Base-by-base conservation (phyloP, 1,140 invertebrate genomes). In the Camponotus vicinus region DNA sequence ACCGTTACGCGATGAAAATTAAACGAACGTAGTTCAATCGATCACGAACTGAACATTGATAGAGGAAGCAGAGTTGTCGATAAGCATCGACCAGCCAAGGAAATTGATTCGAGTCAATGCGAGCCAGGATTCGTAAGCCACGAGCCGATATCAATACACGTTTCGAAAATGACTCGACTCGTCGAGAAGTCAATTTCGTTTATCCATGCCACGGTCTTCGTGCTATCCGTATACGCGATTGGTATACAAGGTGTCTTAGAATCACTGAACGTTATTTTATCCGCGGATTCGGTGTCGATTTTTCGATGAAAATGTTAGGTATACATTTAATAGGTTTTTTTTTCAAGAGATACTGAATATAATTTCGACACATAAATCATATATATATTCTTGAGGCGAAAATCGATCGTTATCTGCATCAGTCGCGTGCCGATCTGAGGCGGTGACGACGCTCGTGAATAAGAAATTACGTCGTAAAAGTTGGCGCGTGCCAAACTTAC, bases 381-480 rank as follows among this genome's bases (percentile, higher is more conserved):
- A 13, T 79, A 45, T 79, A 85, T 63, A 85, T 70, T 79, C 57
- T 49, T 40, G 9, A 15, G 49, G 21, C 63, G 1, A 64, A 77
- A 80, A 85, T 80, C 79, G 88, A 89, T 89, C 37, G 66, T 34
- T 87, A 71, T 89, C 63, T 40, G 70, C 45, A 57, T 66, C 57
- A 64, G 87, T 90, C 88, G 89, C 86, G 88, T 90, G 86, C 67
- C 88, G 55, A 70, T 70, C 59, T 83, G 66, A 90, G 89, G 89
- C 88, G 88, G 89, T 76, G 66, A 89, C 85, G 88, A 80, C 59
- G 78, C 40, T 67, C 86, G 59, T 59, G 86, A 90, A 90, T 90
- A 90, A 90, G 89, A 90, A 88, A 90, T 90, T 90, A 90, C 73
- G 49, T 83, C 40, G 88, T 86, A 85, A 89, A 82, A 45, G 79